Conservation (phyloP, 53 echinoderm and acorn worm genomes). For the Astropecten irregularis region DNA sequence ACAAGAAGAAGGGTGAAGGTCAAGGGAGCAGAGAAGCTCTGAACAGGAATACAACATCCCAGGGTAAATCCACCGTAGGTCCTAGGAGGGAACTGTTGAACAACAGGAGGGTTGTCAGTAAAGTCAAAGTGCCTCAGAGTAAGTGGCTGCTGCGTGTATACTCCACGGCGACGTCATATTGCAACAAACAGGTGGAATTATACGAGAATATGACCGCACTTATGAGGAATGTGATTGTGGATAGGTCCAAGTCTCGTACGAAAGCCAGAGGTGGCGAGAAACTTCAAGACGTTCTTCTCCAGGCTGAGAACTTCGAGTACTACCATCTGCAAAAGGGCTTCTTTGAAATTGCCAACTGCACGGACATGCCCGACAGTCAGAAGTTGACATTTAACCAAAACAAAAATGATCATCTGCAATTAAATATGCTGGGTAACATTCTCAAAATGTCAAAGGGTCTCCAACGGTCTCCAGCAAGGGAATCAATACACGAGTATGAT, state of each 20-base stretch:
- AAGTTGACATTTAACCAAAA: background rate
- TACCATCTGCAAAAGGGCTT: constrained; percentile 26
- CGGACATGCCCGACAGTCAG: background rate
- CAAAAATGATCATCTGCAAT: background rate
- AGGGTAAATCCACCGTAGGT: background rate
- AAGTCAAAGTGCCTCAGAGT: constrained; percentile 14
- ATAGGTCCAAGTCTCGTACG: background rate
- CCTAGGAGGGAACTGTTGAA: too few species aligned
- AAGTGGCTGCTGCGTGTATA: constrained; percentile 35
- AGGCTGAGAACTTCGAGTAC: constrained; percentile 21
- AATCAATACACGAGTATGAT: constrained; percentile 12
- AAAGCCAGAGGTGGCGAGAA: constrained; percentile 14
- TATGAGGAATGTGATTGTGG: constrained; percentile 19
- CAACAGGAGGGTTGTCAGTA: too few species aligned
- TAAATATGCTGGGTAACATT: background rate
- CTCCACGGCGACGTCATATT: background rate
- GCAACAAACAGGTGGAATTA: constrained; percentile 10
- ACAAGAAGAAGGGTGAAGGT: background rate
- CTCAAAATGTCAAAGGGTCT: background rate
- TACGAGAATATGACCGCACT: constrained; percentile 9
- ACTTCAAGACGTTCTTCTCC: constrained; percentile 24
- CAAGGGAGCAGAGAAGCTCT: background rate
- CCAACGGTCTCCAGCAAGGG: background rate
- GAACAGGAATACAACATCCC: background rate
- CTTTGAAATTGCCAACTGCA: constrained; percentile 25